Base-by-base conservation (phyloP, 37 sponge, comb jelly and placozoan species). In the Eunapius fragilis region DNA sequence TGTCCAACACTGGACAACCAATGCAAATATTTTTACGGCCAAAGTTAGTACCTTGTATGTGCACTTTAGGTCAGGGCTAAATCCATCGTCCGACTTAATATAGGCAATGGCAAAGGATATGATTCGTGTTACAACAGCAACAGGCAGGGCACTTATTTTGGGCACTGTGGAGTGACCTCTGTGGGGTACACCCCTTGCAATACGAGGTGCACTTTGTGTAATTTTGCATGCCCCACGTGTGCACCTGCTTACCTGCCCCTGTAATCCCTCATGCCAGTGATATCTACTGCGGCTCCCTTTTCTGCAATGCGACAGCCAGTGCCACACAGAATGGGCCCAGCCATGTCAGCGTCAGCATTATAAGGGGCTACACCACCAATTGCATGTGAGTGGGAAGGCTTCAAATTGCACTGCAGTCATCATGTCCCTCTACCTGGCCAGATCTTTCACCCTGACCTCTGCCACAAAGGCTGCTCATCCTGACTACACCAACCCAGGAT, bases 111-210 rank as follows among this genome's bases (percentile, higher is more conserved):
- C 33, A 71, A 70, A 22, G 67, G 36, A 10, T 37, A 31, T 23
- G 25, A 48, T 6, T 69, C 73, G 68, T 86, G 84, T 25, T 92
- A 78, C 50, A 37, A 7, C 6, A 78, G 23, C 35, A 93, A 93
- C 37, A 33, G 45, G 10, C 2, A 0, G 0, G 93, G 90, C 19
- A 37, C 67, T 41, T 26, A 73, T 25, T 77, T 68, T 82, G 93
- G 93, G 3, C 72, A 93, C 76, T 93, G 93, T 82, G 90, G 90
- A 22, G 47, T 31, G n/a, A 36, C 34, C 30, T 22, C 45, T 38
- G 31, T 37, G 2, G 23, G 31, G 2, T 78, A 47, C 48, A 37
- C 33, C 3, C 48, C 48, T 47, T 78, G 78, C 10, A 25, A 38
- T 78, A 27, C 78, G 26, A 78, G 78, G 78, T 78, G 25, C 4